These are phyloP conservation scores for Caenorhabditis imperialis DNA, from an alignment of 2,888 invertebrate species.

Conservation along the genomic window DNA sequence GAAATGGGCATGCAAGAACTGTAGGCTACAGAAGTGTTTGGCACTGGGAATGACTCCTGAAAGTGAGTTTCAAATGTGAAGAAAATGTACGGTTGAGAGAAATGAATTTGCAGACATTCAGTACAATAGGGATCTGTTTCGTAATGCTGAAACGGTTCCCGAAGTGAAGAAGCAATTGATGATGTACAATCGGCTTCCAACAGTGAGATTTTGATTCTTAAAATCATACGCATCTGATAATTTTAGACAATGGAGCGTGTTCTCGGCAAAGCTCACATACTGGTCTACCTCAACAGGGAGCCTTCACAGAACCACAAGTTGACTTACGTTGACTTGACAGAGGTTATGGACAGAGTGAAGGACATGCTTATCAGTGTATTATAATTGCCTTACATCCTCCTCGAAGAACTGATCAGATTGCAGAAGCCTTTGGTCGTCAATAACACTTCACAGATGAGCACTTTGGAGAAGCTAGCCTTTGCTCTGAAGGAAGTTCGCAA, in stretches of 20 bases:
- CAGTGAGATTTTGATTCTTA: too few species aligned
- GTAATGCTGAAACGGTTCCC: background rate
- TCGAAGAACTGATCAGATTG: background rate
- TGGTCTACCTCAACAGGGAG: background rate
- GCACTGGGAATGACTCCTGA: slow-evolving; percentile 9
- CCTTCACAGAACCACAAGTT: too few species aligned
- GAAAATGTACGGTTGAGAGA: too few species aligned
- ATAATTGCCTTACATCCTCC: background rate
- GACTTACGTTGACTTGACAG: slow-evolving; percentile 3
- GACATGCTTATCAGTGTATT: background rate
- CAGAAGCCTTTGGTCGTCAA: background rate
- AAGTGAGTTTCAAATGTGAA: slow-evolving; percentile 3
- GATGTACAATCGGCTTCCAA: background rate
- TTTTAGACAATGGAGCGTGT: slow-evolving; percentile 1
- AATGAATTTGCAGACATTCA: slow-evolving; percentile 10
- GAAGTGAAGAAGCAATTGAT: background rate
- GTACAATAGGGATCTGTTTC: slow-evolving; percentile 4
- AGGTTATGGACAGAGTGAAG: background rate
- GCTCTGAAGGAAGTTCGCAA: background rate
- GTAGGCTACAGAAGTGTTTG: slow-evolving; percentile 4
- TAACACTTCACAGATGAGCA: background rate
- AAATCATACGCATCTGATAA: too few species aligned
- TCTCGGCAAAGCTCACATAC: slow-evolving; percentile 1
- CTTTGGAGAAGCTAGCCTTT: slow-evolving; percentile 1
- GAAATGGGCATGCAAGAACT: slow-evolving; percentile 9